Evolutionary conservation across 1,140 invertebrate species (phyloP).

Genomic region (Notospermus geniculatus): DNA sequence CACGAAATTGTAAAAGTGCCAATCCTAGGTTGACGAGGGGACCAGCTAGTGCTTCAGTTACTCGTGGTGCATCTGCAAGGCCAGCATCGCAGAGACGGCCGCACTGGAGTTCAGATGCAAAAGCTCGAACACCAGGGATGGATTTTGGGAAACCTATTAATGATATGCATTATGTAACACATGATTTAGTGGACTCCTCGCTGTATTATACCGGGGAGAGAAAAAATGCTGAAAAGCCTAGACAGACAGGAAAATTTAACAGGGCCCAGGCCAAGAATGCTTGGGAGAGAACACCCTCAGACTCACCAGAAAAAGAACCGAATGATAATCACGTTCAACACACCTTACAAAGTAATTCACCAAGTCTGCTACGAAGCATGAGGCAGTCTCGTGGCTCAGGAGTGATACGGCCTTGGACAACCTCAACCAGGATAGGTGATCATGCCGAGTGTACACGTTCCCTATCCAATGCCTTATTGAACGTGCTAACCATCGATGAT

Average conservation of each 20-base stretch:
- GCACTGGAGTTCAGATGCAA: too few relatives aligned
- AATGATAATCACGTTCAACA: conserved; percentile 16
- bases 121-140: too few relatives aligned
- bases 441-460: conserved; percentile 16
- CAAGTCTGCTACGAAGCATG: neutral
- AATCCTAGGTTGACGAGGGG: too few relatives aligned
- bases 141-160: too few relatives aligned
- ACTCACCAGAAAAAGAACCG: conserved; percentile 9
- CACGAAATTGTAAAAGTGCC: too few relatives aligned
- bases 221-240: conserved; percentile 16
- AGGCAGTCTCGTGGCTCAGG: neutral
- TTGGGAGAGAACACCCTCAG: conserved; percentile 5
- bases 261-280: conserved; percentile 13
- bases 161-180: conserved; percentile 19
- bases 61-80: too few relatives aligned
- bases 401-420: conserved; percentile 1
- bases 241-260: conserved; percentile 14
- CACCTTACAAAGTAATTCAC: conserved; percentile 13
- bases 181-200: conserved; percentile 25
- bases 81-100: too few relatives aligned
- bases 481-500: conserved; percentile 42
- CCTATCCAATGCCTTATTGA: conserved; percentile 34
- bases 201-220: conserved; percentile 24
- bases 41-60: too few relatives aligned
- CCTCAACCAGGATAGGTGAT: conserved; percentile 14